phyloP scores from a whole-genome alignment of 1,140 invertebrate genomes.

The Macrostomum lignano region DNA sequence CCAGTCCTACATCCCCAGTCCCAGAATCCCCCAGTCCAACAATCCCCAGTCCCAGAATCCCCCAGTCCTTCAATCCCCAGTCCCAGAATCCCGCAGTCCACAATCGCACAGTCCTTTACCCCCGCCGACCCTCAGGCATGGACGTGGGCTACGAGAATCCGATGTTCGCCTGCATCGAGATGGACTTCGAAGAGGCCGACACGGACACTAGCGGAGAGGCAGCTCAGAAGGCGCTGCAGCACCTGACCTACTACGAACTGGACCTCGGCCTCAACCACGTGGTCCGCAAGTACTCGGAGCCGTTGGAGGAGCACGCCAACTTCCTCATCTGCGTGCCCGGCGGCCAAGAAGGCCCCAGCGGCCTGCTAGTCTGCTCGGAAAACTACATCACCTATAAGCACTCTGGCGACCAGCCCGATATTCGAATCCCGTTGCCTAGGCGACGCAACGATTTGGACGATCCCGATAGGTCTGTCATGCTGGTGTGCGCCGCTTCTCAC shows the following conservation, averaged over 20 bases:
- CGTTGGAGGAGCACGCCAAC: slow-evolving; percentile 86
- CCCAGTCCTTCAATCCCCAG: too few relatives aligned
- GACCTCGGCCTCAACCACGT: slow-evolving; percentile 95
- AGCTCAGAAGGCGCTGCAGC: slow-evolving; percentile 73
- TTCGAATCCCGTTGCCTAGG: slow-evolving; percentile 83
- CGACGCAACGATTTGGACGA: slow-evolving; percentile 56
- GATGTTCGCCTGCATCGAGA: slow-evolving; percentile 93
- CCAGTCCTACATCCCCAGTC: too few relatives aligned
- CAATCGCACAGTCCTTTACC: too few relatives aligned
- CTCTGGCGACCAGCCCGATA: slow-evolving; percentile 91
- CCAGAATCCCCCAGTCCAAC: too few relatives aligned
- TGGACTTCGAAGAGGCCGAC: slow-evolving; percentile 96
- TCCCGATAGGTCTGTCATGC: slow-evolving; percentile 91
- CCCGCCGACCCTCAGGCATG: too few relatives aligned
- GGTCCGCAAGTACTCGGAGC: slow-evolving; percentile 89
- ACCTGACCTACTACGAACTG: slow-evolving; percentile 91
- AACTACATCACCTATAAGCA: slow-evolving; percentile 99
- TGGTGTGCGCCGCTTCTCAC: slow-evolving; percentile 91
- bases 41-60: too few relatives aligned
- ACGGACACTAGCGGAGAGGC: slow-evolving; percentile 78
- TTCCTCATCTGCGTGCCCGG: slow-evolving; percentile 62
- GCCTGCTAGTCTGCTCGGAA: slow-evolving; percentile 90
- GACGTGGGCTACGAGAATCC: slow-evolving; percentile 98
- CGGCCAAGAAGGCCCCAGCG: slow-evolving; percentile 86
- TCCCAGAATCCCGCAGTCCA: too few relatives aligned